Conservation (phyloP, 1,140 invertebrate genomes). For the Zaprionus kolodkinae region DNA sequence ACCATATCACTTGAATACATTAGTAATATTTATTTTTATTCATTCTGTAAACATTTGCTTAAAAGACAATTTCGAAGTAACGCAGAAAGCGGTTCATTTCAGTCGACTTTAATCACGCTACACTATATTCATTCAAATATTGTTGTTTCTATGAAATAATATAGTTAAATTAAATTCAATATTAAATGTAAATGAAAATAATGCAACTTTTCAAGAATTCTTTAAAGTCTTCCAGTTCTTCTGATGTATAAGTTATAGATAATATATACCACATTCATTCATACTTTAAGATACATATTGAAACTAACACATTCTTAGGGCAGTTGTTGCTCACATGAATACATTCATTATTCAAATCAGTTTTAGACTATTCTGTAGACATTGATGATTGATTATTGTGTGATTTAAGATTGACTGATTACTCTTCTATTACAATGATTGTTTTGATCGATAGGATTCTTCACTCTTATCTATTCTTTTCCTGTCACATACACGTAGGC, state of each 20-base stretch:
- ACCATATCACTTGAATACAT: background rate
- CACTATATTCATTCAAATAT: background rate
- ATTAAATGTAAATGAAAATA: background rate
- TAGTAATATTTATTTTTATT: slow-evolving; percentile 7
- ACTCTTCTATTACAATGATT: background rate
- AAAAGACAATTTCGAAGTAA: background rate
- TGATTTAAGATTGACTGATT: background rate
- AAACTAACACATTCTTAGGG: background rate
- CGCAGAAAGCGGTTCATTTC: background rate
- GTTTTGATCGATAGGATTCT: background rate
- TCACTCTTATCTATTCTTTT: background rate
- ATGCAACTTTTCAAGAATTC: background rate
- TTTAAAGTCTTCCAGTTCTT: background rate
- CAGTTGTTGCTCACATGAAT: background rate
- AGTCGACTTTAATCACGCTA: background rate
- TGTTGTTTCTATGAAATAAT: background rate
- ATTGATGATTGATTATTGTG: slow-evolving; percentile 1
- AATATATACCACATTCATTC: no score
- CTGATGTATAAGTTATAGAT: background rate
- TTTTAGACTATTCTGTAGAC: background rate
- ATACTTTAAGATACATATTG: no score
- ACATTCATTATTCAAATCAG: background rate
- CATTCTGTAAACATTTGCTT: background rate
- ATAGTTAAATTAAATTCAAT: background rate
- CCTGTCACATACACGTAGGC: background rate